Evolutionary conservation across 2,113 vertebrate species (phyloP).

Genomic region (Columba janthina): DNA sequence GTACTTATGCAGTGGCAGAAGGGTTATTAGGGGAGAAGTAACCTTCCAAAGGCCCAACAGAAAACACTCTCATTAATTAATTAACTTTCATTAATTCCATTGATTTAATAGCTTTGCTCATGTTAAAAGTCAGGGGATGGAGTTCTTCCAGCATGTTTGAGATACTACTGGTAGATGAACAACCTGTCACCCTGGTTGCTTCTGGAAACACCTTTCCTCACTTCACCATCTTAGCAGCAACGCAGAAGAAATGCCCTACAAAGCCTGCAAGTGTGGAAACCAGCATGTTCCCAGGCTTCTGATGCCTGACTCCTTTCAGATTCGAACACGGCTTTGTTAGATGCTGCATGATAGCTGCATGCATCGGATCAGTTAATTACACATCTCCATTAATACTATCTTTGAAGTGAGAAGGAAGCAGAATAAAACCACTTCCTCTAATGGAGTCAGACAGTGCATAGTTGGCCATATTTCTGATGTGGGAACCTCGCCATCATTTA

Average conservation of each 20-base stretch:
- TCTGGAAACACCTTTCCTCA: neutral
- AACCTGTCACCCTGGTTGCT: neutral
- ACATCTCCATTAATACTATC: neutral
- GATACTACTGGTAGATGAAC: neutral
- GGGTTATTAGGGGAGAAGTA: neutral
- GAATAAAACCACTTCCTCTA: neutral
- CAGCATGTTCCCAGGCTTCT: neutral
- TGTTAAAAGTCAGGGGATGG: neutral
- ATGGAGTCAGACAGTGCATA: neutral
- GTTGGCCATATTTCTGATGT: neutral
- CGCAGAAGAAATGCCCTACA: neutral
- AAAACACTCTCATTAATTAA: neutral
- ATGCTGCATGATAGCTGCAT: rapidly evolving
- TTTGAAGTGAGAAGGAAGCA: neutral
- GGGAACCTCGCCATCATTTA: neutral
- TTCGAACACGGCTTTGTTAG: neutral
- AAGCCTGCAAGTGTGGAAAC: neutral
- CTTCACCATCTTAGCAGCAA: neutral
- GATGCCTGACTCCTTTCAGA: neutral
- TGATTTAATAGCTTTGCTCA: neutral
- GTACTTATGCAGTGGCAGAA: neutral
- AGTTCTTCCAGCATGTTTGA: neutral
- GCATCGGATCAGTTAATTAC: neutral
- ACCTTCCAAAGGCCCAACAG: neutral
- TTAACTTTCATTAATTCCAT: neutral